Evolutionary conservation across 2,113 vertebrate genomes (phyloP).

Genomic region (Antechinus flavipes): DNA sequence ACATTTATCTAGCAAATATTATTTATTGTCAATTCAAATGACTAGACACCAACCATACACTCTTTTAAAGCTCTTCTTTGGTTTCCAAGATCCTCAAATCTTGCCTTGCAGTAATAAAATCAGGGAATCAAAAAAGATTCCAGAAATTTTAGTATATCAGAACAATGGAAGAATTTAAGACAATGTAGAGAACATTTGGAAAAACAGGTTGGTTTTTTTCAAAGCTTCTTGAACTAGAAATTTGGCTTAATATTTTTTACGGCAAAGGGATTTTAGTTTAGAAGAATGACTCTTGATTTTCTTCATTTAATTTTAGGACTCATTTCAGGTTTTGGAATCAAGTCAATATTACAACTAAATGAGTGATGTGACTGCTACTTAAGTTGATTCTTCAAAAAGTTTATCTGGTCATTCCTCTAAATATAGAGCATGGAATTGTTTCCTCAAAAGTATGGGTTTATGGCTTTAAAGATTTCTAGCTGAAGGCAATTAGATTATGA

Average conservation of each 20-base stretch:
- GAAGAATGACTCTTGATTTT: constrained; percentile 48
- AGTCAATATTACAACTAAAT: constrained; percentile 44
- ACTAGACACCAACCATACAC: not conserved
- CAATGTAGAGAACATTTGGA: constrained; percentile 56
- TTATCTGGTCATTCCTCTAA: constrained; percentile 46
- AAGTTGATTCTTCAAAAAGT: constrained; percentile 45
- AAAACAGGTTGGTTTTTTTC: constrained; percentile 43
- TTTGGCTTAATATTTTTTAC: constrained; percentile 49
- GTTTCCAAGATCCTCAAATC: constrained; percentile 52
- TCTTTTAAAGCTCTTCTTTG: constrained; percentile 28
- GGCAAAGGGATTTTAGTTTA: constrained; percentile 32
- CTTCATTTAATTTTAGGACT: constrained; percentile 36
- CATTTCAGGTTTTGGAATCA: constrained; percentile 41
- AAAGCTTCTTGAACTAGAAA: constrained; percentile 52
- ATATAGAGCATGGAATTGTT: constrained; percentile 30
- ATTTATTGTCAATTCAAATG: not conserved
- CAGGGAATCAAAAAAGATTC: constrained; percentile 43
- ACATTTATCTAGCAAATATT: constrained; percentile 36
- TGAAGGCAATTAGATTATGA: constrained; percentile 72
- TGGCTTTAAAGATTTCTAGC: constrained; percentile 59
- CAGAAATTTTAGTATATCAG: not conserved
- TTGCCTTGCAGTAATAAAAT: constrained; percentile 32
- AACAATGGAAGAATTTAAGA: constrained; percentile 35
- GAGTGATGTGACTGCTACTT: constrained; percentile 51
- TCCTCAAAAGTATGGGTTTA: constrained; percentile 54